phyloP scores from a whole-genome alignment of 1,140 invertebrate genomes.

The Drosophila baimaii region DNA sequence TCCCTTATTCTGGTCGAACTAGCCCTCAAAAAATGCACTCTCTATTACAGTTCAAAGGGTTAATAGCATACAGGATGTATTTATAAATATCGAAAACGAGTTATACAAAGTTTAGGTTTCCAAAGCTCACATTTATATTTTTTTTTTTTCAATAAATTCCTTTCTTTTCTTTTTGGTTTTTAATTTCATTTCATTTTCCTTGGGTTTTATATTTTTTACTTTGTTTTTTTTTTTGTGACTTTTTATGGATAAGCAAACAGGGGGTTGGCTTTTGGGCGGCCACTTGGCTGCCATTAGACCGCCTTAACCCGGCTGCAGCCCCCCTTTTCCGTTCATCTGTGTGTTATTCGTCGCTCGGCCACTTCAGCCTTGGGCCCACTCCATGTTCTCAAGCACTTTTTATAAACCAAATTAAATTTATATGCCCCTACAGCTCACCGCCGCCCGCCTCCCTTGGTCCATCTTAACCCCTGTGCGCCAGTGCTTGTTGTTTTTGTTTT shows the following conservation, averaged over 20 bases:
- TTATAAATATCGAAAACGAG: not conserved
- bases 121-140: not conserved
- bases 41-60: not conserved
- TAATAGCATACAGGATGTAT: no score
- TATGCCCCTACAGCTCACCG: constrained; percentile 46
- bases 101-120: not conserved
- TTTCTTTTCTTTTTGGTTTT: not conserved
- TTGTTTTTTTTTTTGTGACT: not conserved
- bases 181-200: not conserved
- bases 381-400: constrained; percentile 69
- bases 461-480: constrained; percentile 21
- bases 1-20: not conserved
- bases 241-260: constrained; percentile 12
- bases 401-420: constrained; percentile 81
- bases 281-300: constrained; percentile 46
- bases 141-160: no score
- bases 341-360: constrained; percentile 34
- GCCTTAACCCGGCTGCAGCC: constrained; percentile 9
- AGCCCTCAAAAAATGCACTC: not conserved
- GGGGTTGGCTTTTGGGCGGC: constrained; percentile 27
- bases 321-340: constrained; percentile 25
- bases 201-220: not conserved
- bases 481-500: constrained; percentile 15
- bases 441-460: not conserved
- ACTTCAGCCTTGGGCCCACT: constrained; percentile 52